These are phyloP conservation scores for Cydia amplana DNA, from an alignment of 1,140 invertebrate species.

Conservation along the genomic window DNA sequence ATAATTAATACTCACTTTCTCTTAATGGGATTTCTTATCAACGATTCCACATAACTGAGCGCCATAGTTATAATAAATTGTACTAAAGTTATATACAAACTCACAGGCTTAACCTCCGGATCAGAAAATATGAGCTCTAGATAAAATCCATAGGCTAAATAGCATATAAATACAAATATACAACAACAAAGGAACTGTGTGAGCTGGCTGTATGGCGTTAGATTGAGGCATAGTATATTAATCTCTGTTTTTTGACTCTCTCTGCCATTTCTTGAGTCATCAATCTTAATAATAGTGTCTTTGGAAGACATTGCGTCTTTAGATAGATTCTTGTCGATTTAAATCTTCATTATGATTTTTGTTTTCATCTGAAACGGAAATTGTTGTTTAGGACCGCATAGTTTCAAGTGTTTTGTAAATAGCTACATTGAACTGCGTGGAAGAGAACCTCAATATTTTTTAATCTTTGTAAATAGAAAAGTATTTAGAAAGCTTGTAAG, in stretches of 20 bases:
- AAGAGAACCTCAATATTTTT: neutral
- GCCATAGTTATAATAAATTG: conserved; percentile 94
- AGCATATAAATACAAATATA: conserved; percentile 91
- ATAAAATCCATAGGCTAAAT: conserved; percentile 94
- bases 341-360: conserved; percentile 13
- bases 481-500: neutral
- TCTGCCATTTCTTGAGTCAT: conserved; percentile 45
- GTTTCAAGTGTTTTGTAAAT: conserved; percentile 28
- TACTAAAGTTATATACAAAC: conserved; percentile 95
- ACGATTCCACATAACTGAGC: conserved; percentile 89
- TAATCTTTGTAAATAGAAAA: neutral
- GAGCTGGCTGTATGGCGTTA: conserved; percentile 83
- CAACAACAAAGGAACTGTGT: conserved; percentile 89
- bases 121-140: conserved; percentile 96
- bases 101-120: conserved; percentile 92
- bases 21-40: conserved; percentile 82
- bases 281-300: conserved; percentile 63
- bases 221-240: conserved; percentile 87
- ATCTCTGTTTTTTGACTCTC: conserved; percentile 64
- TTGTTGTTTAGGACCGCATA: conserved; percentile 5
- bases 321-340: conserved; percentile 6
- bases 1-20: conserved; percentile 82
- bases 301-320: conserved; percentile 56
- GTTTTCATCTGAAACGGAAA: conserved; percentile 26
- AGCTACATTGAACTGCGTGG: conserved; percentile 1